These are phyloP conservation scores for Enteromius trimaculatus DNA, from an alignment of 2,797 vertebrate species.

Conservation along the genomic window DNA sequence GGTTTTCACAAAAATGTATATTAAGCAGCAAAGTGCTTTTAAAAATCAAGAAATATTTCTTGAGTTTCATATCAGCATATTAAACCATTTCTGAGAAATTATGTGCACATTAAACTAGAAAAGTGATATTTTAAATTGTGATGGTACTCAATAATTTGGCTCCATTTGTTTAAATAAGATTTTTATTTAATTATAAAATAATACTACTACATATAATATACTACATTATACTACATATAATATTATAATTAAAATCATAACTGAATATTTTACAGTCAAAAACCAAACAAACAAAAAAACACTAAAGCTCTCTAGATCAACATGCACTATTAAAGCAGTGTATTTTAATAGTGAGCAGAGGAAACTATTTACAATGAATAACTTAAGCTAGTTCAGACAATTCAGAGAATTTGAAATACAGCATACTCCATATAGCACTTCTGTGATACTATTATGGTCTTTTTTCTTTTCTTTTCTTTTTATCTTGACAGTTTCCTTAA, in stretches of 20 bases:
- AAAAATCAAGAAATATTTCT: not conserved
- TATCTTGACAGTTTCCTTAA: not conserved
- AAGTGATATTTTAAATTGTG: not conserved
- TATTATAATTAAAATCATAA: not conserved
- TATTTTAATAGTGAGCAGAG: not conserved
- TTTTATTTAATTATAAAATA: no score
- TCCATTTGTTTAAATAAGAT: not conserved
- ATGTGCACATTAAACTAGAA: not conserved
- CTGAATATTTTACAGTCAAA: not conserved
- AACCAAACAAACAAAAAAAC: not conserved
- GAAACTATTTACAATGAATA: not conserved
- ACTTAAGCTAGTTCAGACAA: not conserved
- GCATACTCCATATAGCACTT: not conserved
- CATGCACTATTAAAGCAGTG: not conserved
- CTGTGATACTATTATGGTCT: not conserved
- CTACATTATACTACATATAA: not conserved
- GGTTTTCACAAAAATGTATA: not conserved
- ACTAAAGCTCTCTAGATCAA: not conserved
- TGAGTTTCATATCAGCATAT: not conserved
- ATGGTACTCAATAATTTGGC: not conserved
- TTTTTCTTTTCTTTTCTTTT: not conserved
- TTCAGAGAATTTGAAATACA: not conserved
- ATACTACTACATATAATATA: not conserved
- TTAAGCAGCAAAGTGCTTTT: not conserved
- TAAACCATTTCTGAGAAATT: not conserved